Base-by-base conservation (phyloP, 2,888 invertebrate species). In the Chalcis sispes region DNA sequence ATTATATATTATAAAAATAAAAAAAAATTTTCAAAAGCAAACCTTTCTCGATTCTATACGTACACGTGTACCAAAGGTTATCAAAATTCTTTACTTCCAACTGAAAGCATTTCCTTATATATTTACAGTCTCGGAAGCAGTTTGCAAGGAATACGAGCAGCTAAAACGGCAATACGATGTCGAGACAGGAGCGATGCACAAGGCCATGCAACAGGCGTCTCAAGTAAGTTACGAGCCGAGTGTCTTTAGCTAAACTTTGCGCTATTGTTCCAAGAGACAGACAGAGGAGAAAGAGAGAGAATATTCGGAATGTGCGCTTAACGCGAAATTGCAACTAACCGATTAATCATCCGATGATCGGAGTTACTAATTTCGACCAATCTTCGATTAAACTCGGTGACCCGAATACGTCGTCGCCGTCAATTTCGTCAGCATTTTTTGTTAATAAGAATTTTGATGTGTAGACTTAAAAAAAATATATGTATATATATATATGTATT, bases 101-200 rank as follows among this genome's bases (percentile, higher is more conserved):
- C n/a, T n/a, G n/a, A n/a, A n/a, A n/a, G n/a, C 7, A 27, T 25
- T 7, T 13, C 4, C 13, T 48, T 54, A 2, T 32, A 13, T 70
- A 2, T 40, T 73, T 69, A 87, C 89, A 85, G 94, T 93, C 59
- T 94, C 94, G 8, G 94, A 94, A 89, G 93, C 92, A 81, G 89
- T 92, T 48, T 94, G 93, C 88, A 91, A 91, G 76, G 94, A 95
- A 86, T 94, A 94, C 88, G 94, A 94, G 86, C 93, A 93, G 85
- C 89, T 94, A 40, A 93, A 93, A 86, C 93, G 93, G 85, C 93
- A 93, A 88, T 94, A 94, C 86, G 93, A 94, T 81, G 91, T 94
- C 46, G 94, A 95, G 84, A 91, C 93, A 0, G 92, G 92, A 2
- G 93, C 94, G 62, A 93, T 94, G 93, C 92, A 94, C 80, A 93